Percentiles rank a stretch among this genome's conserved stretches.
These are phyloP conservation scores for Malthinus flaveolus DNA, from an alignment of 2,888 invertebrate genomes.

Conservation along the genomic window DNA sequence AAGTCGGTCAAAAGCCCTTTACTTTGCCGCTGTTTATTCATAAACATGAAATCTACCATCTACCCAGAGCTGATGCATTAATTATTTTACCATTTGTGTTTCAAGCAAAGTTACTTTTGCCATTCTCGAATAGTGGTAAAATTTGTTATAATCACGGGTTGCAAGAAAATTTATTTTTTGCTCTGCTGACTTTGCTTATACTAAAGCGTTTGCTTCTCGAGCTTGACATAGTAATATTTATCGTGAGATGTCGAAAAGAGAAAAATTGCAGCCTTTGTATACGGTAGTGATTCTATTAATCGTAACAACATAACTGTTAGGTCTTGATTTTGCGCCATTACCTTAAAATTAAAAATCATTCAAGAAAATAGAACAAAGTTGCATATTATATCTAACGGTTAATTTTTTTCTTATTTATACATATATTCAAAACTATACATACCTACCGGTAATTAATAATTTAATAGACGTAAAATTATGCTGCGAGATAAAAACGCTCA, in stretches of 20 bases:
- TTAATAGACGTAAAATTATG: no score
- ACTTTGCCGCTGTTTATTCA: no score
- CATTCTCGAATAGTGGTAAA: no score
- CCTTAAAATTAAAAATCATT: neutral
- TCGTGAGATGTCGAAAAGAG: conserved; percentile 1
- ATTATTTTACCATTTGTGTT: no score
- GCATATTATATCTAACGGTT: neutral
- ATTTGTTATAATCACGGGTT: neutral
- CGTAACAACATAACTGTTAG: conserved; percentile 15
- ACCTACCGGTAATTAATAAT: no score
- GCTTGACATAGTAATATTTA: neutral
- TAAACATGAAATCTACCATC: no score
- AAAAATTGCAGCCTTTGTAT: conserved; percentile 3
- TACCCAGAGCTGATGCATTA: no score
- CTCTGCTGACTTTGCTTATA: conserved; percentile 1
- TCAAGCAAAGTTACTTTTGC: no score
- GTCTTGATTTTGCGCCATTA: conserved; percentile 13
- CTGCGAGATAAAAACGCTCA: no score
- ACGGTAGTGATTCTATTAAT: conserved; percentile 16
- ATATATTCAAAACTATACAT: no score
- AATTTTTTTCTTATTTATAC: neutral
- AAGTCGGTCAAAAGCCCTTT: no score
- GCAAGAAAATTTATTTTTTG: conserved; percentile 8
- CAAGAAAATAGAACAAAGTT: neutral
- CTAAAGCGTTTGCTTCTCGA: neutral